A percentile compares a stretch with the other conserved stretches of the same genome.
Conservation (phyloP, 2,888 invertebrate genomes). For the Acutogordius australiensis region DNA sequence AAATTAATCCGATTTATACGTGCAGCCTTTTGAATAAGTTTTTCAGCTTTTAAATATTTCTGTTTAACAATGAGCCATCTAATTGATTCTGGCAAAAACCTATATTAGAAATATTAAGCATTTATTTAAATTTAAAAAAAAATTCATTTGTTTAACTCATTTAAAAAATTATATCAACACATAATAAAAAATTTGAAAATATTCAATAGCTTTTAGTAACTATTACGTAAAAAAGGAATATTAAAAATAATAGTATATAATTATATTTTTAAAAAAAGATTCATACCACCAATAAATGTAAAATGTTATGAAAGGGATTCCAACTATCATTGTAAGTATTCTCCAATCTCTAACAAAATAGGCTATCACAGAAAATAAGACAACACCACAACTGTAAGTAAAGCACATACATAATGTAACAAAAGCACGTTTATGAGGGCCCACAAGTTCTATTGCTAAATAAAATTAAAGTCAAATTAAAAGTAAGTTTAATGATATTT, state of each 20-base stretch:
- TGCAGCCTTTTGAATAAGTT: slow-evolving; percentile 2
- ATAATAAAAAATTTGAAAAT: too few relatives aligned
- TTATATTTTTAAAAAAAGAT: neutral
- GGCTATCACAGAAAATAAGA: neutral
- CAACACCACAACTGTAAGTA: neutral
- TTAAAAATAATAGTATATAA: too few relatives aligned
- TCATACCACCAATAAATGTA: slow-evolving; percentile 6
- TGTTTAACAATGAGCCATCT: neutral
- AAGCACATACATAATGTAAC: neutral
- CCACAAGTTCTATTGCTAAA: slow-evolving; percentile 6
- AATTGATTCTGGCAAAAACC: slow-evolving; percentile 8
- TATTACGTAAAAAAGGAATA: too few relatives aligned
- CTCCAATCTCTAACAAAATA: slow-evolving; percentile 8
- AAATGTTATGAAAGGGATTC: neutral
- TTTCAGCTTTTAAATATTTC: neutral
- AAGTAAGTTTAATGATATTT: neutral
- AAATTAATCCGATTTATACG: neutral
- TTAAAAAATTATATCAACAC: too few relatives aligned
- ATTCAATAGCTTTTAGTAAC: too few relatives aligned
- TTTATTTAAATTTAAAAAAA: too few relatives aligned
- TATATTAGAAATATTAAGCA: too few relatives aligned
- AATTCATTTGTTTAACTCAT: too few relatives aligned
- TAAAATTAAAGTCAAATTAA: neutral
- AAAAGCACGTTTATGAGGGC: neutral
- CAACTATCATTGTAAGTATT: neutral